These are phyloP conservation scores for Amorpha juglandis DNA, from an alignment of 2,888 invertebrate genomes.

Conservation along the genomic window DNA sequence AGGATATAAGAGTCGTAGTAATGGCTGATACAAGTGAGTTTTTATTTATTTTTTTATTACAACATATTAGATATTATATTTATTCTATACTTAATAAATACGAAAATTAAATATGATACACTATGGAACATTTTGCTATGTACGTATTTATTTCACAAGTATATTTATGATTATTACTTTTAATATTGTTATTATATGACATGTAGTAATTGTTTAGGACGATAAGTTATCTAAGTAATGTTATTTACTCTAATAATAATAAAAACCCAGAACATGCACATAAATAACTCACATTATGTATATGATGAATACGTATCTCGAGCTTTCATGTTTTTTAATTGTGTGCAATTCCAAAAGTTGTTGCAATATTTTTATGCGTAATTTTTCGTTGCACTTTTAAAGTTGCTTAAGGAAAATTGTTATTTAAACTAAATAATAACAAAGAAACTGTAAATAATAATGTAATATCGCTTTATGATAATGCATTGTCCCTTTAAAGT, in stretches of 20 bases:
- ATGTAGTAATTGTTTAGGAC: too few species aligned
- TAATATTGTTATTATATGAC: neutral
- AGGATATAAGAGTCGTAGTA: slow-evolving; percentile 50
- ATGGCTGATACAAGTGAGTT: slow-evolving; percentile 62
- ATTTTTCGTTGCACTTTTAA: neutral
- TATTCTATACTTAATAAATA: too few species aligned
- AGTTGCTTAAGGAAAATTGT: neutral
- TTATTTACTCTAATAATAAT: slow-evolving; percentile 17
- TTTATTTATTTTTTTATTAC: slow-evolving; percentile 15
- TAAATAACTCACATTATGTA: too few species aligned
- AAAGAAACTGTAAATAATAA: slow-evolving; percentile 7
- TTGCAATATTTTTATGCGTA: too few species aligned
- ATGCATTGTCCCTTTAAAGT: slow-evolving; percentile 39
- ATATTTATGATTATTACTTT: too few species aligned
- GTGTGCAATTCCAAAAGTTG: too few species aligned
- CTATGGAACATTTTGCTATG: neutral
- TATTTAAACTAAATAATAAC: neutral
- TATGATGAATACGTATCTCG: neutral
- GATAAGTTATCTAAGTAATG: neutral
- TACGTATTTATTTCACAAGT: neutral
- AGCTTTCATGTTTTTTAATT: slow-evolving; percentile 8
- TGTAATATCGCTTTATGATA: slow-evolving; percentile 35
- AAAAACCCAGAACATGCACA: too few species aligned
- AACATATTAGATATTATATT: too few species aligned
- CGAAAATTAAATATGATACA: too few species aligned